Evolutionary conservation across 1,140 invertebrate genomes (phyloP).

Genomic region (Bombus terrestris): DNA sequence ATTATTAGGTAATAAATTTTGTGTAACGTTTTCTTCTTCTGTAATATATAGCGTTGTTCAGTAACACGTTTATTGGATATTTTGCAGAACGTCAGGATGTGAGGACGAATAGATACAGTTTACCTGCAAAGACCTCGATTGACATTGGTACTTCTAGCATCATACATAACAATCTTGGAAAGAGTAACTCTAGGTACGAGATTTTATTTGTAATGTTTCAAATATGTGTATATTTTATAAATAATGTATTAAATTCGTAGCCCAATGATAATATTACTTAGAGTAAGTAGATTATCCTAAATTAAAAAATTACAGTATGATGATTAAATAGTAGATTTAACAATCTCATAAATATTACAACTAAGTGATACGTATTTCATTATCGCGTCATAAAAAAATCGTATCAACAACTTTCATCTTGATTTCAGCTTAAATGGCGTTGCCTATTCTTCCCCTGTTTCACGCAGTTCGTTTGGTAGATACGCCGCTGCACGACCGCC

Average conservation of each 20-base stretch:
- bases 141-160: constrained; percentile 61
- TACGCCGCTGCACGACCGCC: constrained; percentile 85
- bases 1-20: background rate
- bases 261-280: too few species aligned
- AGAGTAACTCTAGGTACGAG: constrained; percentile 49
- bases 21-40: background rate
- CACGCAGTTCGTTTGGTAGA: constrained; percentile 79
- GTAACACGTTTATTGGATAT: background rate
- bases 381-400: background rate
- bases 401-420: background rate
- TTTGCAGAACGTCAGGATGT: constrained; percentile 73
- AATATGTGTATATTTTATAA: background rate
- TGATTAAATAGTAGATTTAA: background rate
- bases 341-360: background rate
- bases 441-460: constrained; percentile 59
- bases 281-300: too few species aligned
- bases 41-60: too few species aligned
- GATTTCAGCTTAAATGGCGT: constrained; percentile 74
- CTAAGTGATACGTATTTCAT: too few species aligned
- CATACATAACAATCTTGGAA: constrained; percentile 67
- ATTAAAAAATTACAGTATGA: too few species aligned
- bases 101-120: constrained; percentile 69
- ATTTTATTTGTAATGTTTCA: background rate
- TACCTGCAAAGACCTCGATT: constrained; percentile 61
- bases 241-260: too few species aligned